A percentile compares a stretch with the other conserved stretches of the same genome.
Evolutionary conservation across 2,113 vertebrate species (phyloP).

Genomic region (Pterocles burchelli): DNA sequence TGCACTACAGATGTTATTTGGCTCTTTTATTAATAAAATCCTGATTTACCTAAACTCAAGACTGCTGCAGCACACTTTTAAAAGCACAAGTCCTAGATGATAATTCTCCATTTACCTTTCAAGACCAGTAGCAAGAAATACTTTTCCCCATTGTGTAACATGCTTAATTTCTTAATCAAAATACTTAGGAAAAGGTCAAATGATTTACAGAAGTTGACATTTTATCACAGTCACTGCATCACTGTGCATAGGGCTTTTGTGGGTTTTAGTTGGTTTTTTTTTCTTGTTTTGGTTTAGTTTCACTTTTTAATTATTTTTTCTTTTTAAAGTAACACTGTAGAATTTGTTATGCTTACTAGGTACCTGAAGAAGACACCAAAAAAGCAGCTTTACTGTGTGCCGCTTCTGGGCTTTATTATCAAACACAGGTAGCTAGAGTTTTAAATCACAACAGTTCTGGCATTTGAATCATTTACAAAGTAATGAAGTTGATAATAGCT

Average conservation of each 20-base stretch:
- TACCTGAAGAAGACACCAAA: background rate
- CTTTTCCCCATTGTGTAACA: background rate
- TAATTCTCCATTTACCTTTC: background rate
- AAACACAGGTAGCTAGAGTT: background rate
- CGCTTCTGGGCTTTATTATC: background rate
- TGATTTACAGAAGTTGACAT: background rate
- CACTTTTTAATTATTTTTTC: too few species aligned
- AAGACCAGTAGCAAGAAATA: background rate
- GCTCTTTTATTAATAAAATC: background rate
- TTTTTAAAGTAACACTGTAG: background rate
- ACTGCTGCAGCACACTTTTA: background rate
- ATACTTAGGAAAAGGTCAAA: background rate
- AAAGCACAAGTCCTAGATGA: background rate
- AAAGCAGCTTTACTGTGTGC: background rate
- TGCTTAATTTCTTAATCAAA: background rate
- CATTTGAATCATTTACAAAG: background rate
- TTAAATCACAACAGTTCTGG: background rate
- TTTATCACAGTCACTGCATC: background rate
- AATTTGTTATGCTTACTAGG: background rate
- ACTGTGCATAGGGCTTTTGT: background rate
- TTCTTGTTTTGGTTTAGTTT: background rate
- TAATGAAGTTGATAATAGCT: background rate
- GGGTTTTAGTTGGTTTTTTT: background rate
- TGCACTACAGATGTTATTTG: background rate
- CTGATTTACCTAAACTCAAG: background rate